phyloP scores from a whole-genome alignment of 2,888 invertebrate genomes.

The Venusia cambrica region DNA sequence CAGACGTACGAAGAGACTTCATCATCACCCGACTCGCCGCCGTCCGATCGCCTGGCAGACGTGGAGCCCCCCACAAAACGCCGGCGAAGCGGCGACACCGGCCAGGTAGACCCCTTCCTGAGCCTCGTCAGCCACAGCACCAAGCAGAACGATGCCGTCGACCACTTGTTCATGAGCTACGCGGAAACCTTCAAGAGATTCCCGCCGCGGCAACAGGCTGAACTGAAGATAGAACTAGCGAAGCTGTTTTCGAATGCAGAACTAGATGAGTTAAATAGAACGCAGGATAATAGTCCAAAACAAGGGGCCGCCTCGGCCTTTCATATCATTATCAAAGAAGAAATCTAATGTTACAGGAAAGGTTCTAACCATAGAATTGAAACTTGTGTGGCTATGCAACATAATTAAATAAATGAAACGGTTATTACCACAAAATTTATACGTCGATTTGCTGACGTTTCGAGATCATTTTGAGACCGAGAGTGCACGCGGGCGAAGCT shows the following conservation, averaged over 20 bases:
- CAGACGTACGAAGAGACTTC: slow-evolving; percentile 9
- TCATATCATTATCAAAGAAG: too few relatives aligned
- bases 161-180: slow-evolving; percentile 30
- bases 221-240: slow-evolving; percentile 29
- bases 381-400: too few relatives aligned
- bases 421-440: too few relatives aligned
- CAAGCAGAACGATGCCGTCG: slow-evolving; percentile 18
- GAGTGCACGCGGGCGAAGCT: too few relatives aligned
- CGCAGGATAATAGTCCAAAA: too few relatives aligned
- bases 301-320: too few relatives aligned
- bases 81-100: slow-evolving; percentile 9
- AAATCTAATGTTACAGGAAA: too few relatives aligned
- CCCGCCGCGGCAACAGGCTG: slow-evolving; percentile 24
- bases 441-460: too few relatives aligned
- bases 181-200: slow-evolving; percentile 31
- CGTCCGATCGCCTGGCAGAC: slow-evolving; percentile 7
- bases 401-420: too few relatives aligned
- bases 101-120: slow-evolving; percentile 15
- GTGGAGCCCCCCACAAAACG: slow-evolving; percentile 15
- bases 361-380: too few relatives aligned
- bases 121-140: slow-evolving; percentile 6
- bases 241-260: slow-evolving; percentile 28
- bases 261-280: slow-evolving; percentile 16
- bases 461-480: too few relatives aligned
- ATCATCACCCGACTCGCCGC: slow-evolving; percentile 4